Percentiles rank a stretch among this genome's conserved stretches.
Conservation (phyloP, 2,113 vertebrate genomes). For the Hemiscyllium ocellatum region DNA sequence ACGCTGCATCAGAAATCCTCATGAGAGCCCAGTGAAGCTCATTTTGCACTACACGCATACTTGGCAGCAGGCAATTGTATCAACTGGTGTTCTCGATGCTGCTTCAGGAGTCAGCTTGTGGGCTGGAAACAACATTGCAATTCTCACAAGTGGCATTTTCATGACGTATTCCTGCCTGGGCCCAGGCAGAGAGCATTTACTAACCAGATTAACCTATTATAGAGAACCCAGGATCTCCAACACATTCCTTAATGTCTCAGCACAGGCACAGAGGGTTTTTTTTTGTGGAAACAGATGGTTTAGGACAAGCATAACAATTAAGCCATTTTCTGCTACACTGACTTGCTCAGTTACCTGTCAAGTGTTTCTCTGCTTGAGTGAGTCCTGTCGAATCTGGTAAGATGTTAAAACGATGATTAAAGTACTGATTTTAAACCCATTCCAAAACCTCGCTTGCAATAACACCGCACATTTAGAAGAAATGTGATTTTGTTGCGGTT, state of each 20-base stretch:
- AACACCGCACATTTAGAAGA: background rate
- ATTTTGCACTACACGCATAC: background rate
- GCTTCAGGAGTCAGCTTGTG: slow-evolving; percentile 47
- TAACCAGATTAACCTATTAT: slow-evolving; percentile 61
- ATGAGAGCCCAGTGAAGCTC: background rate
- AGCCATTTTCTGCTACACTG: slow-evolving; percentile 50
- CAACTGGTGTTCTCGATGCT: slow-evolving; percentile 44
- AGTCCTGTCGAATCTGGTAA: slow-evolving; percentile 50
- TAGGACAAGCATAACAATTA: slow-evolving; percentile 50
- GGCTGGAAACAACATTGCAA: slow-evolving; percentile 54
- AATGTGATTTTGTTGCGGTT: slow-evolving; percentile 50
- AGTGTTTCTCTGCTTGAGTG: slow-evolving; percentile 51
- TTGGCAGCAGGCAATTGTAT: background rate
- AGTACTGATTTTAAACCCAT: slow-evolving; percentile 11
- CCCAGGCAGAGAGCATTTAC: slow-evolving; percentile 47
- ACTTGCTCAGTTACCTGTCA: slow-evolving; percentile 48
- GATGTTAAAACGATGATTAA: slow-evolving; percentile 41
- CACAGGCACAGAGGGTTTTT: slow-evolving; percentile 46
- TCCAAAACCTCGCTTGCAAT: background rate
- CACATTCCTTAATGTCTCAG: slow-evolving; percentile 54
- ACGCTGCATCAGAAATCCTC: background rate
- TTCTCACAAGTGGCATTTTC: slow-evolving; percentile 58
- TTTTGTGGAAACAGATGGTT: slow-evolving; percentile 47
- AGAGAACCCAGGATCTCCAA: slow-evolving; percentile 50
- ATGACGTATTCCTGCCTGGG: slow-evolving; percentile 51